These are phyloP conservation scores for Epizoanthus stellaris DNA, from an alignment of 92 coral and sea anemone species.

Conservation along the genomic window DNA sequence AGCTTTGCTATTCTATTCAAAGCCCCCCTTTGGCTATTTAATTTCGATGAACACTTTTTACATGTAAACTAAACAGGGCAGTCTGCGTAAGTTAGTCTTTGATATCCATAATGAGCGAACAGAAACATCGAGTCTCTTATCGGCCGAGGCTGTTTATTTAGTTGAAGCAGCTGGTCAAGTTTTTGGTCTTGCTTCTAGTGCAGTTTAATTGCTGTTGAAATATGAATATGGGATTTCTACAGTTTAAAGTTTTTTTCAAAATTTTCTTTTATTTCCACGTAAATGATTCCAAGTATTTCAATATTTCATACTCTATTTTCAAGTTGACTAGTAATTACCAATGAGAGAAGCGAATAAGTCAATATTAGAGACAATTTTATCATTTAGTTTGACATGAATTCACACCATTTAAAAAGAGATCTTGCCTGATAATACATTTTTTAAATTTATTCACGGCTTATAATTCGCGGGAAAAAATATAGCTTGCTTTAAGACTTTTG, in stretches of 20 bases:
- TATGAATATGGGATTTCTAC: neutral
- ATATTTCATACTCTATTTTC: neutral
- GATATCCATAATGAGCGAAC: conserved; percentile 5
- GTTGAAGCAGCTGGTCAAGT: conserved; percentile 19
- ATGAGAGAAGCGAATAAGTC: conserved; percentile 8
- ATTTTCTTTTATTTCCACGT: neutral
- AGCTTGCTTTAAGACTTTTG: too few relatives aligned
- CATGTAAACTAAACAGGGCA: neutral
- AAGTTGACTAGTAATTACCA: neutral
- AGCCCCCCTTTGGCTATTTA: neutral
- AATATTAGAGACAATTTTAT: neutral
- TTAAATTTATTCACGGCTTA: neutral
- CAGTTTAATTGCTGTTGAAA: conserved; percentile 11
- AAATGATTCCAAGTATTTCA: neutral
- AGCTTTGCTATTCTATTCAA: neutral
- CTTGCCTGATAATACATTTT: neutral
- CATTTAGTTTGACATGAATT: neutral
- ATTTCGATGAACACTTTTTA: neutral
- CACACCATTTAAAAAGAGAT: conserved; percentile 17
- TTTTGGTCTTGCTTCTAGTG: conserved; percentile 30
- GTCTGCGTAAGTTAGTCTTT: neutral
- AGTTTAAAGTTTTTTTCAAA: neutral
- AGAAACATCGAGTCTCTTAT: conserved; percentile 21
- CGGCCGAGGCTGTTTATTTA: conserved; percentile 22
- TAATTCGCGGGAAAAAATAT: neutral